Evolutionary conservation across 2,797 vertebrate species (phyloP).

Genomic region (Crenichthys baileyi): DNA sequence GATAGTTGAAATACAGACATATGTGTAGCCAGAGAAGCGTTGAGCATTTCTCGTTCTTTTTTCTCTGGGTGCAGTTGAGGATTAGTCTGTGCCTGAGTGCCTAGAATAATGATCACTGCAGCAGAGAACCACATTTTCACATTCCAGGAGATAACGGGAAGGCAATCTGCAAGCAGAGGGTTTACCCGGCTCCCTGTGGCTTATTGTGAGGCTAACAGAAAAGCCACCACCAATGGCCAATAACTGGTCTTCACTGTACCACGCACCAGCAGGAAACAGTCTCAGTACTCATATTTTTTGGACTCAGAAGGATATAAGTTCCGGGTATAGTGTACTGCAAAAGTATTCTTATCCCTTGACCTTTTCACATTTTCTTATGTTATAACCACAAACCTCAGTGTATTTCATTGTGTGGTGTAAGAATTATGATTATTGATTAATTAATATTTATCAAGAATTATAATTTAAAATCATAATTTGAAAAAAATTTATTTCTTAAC

Average conservation of each 20-base stretch:
- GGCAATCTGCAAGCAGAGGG: slow-evolving; percentile 77
- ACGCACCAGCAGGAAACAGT: slow-evolving; percentile 34
- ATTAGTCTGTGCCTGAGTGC: slow-evolving; percentile 80
- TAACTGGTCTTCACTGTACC: slow-evolving; percentile 19
- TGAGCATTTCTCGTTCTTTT: slow-evolving; percentile 59
- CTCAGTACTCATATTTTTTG: slow-evolving; percentile 8
- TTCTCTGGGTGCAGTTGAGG: slow-evolving; percentile 71
- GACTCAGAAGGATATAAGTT: slow-evolving; percentile 16
- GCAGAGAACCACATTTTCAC: slow-evolving; percentile 79
- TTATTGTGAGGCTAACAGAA: slow-evolving; percentile 63
- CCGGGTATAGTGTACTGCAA: not conserved
- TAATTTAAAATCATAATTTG: too few relatives aligned
- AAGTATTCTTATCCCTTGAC: not conserved
- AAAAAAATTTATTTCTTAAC: too few relatives aligned
- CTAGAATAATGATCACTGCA: slow-evolving; percentile 82
- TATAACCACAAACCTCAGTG: too few relatives aligned
- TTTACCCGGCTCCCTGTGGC: slow-evolving; percentile 76
- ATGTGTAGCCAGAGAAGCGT: slow-evolving; percentile 58
- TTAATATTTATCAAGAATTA: too few relatives aligned
- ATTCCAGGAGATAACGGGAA: slow-evolving; percentile 78
- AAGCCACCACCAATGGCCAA: slow-evolving; percentile 52
- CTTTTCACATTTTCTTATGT: not conserved
- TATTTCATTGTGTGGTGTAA: too few relatives aligned
- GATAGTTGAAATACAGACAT: slow-evolving; percentile 67
- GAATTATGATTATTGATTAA: too few relatives aligned